These are phyloP conservation scores for Mus minutoides DNA, from an alignment of 2,797 vertebrate genomes.

Conservation along the genomic window DNA sequence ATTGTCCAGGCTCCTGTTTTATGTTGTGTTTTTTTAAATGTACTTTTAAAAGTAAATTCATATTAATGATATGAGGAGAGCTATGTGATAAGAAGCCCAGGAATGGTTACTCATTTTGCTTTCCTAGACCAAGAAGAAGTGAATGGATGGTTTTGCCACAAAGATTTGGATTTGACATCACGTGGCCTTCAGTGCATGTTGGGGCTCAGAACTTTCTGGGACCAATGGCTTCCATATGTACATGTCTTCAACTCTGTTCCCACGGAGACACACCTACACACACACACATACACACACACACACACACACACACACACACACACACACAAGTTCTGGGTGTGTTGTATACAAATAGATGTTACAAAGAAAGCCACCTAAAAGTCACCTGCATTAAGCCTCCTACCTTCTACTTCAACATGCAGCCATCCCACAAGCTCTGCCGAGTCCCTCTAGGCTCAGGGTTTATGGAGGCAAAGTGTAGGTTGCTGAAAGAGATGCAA, in stretches of 20 bases:
- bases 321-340: neutral
- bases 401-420: neutral
- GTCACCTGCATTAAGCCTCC: neutral
- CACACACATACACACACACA: neutral
- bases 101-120: neutral
- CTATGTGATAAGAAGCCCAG: neutral
- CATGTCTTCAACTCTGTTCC: neutral
- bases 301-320: neutral
- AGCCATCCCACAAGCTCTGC: neutral
- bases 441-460: neutral
- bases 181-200: neutral
- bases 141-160: neutral
- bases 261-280: neutral
- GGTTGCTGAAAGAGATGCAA: neutral
- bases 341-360: neutral
- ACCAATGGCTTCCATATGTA: neutral
- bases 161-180: neutral
- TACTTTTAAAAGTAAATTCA: conserved; percentile 16
- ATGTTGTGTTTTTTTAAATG: neutral
- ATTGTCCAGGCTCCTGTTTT: neutral
- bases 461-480: neutral
- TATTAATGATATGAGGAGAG: neutral
- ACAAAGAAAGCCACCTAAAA: neutral
- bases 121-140: neutral
- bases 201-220: neutral